phyloP scores from a whole-genome alignment of 1,140 invertebrate species.

The Drosophila chauvacae region DNA sequence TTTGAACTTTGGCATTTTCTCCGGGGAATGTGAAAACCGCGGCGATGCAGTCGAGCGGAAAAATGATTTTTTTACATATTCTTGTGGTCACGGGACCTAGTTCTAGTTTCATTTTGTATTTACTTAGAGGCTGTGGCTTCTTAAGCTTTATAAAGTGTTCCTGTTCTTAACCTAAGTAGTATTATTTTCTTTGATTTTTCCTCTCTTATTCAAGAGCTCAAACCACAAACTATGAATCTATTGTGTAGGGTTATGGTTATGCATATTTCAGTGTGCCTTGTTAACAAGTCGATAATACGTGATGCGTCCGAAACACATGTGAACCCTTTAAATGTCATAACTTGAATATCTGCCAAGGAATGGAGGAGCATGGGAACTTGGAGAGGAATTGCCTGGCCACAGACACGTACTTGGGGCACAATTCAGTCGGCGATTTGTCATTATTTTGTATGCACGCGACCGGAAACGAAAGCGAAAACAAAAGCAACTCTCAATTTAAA shows the following conservation, averaged over 20 bases:
- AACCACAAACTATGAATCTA: constrained; percentile 15
- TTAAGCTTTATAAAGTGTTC: too few species aligned
- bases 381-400: constrained; percentile 14
- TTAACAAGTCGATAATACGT: constrained; percentile 60
- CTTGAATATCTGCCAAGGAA: constrained; percentile 16
- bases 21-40: constrained; percentile 7
- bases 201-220: neutral
- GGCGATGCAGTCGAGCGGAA: constrained; percentile 18
- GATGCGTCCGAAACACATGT: constrained; percentile 36
- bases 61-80: constrained; percentile 27
- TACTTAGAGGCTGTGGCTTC: neutral
- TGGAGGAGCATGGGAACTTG: neutral
- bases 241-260: constrained; percentile 14
- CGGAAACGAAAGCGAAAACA: constrained; percentile 52
- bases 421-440: constrained; percentile 65
- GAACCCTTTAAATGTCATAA: constrained; percentile 58
- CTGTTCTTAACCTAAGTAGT: neutral
- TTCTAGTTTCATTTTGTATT: constrained; percentile 5
- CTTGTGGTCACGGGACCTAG: constrained; percentile 4
- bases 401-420: constrained; percentile 59
- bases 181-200: neutral
- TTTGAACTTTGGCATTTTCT: constrained; percentile 28
- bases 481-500: constrained; percentile 2
- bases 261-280: constrained; percentile 40
- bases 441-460: constrained; percentile 67